Base-by-base conservation (phyloP, 1,140 invertebrate genomes). In the Dysdera silvatica region DNA sequence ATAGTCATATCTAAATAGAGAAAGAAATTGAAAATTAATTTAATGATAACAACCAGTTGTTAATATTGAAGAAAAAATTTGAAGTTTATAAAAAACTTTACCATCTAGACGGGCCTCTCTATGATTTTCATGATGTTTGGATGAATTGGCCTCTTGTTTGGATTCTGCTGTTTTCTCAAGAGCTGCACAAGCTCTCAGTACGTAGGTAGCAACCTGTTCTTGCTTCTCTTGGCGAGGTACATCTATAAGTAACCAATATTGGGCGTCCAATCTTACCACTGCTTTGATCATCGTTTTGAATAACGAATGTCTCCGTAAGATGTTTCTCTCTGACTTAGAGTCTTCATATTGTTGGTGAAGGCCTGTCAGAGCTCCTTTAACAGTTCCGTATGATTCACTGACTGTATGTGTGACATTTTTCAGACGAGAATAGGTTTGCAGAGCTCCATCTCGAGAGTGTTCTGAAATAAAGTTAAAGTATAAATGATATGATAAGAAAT, bases 231-330 rank as follows among this genome's bases (percentile, higher is more conserved):
- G 79, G 35, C 73, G 72, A 6, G 91, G 91, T 54, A 94, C 89
- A 72, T 94, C 91, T 23, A 95, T 85, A 57, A 94, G 76, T 0
- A 88, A 87, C 90, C 91, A 94, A 77, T 94, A 93, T 73, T 94
- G 89, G 2, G 89, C 91, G 78, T 95, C 91, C 71, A 95, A 78
- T 64, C 89, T 85, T 66, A 92, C 91, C 12, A 95, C 91, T 71
- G 93, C 89, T 88, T 93, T 92, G 68, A 93, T 91, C 87, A 92
- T 92, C 49, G 83, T 79, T 74, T 91, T 91, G 47, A 92, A 84
- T 63, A 88, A 78, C 59, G 82, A 84, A 75, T 93, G 92, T 72
- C 89, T 82, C 69, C 88, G 86, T 75, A 92, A 91, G 57, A 91
- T 81, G 75, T 91, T 91, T 67, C 88, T 82, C 67, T 88, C 84